phyloP scores from a whole-genome alignment of 2,888 invertebrate genomes.

The Tetranychus truncatus region DNA sequence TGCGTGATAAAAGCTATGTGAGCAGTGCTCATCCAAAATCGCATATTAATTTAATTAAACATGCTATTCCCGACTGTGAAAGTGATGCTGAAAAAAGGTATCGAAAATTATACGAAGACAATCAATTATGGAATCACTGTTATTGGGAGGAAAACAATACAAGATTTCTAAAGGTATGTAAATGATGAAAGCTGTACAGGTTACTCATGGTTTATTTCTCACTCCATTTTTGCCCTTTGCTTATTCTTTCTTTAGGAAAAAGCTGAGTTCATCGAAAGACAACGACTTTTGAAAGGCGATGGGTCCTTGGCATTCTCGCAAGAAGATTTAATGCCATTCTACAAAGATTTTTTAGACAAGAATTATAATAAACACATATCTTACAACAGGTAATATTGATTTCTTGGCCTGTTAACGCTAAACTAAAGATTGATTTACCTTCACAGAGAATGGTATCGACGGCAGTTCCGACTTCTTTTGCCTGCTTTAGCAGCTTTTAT shows the following conservation, averaged over 20 bases:
- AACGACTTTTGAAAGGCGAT: background rate
- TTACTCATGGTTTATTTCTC: background rate
- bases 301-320: background rate
- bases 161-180: background rate
- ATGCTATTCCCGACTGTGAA: slow-evolving; percentile 2
- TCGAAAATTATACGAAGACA: background rate
- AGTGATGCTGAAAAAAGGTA: background rate
- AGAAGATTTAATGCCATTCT: slow-evolving; percentile 4
- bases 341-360: background rate
- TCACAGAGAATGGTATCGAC: background rate
- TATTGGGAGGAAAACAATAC: slow-evolving; percentile 7
- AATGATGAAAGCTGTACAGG: background rate
- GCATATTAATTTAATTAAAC: background rate
- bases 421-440: background rate
- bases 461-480: background rate
- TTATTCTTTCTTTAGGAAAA: background rate
- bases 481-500: background rate
- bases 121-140: slow-evolving; percentile 6
- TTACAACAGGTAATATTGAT: background rate
- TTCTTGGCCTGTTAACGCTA: background rate
- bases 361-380: slow-evolving; percentile 1
- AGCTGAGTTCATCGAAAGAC: background rate
- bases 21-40: slow-evolving; percentile 2
- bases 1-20: background rate
- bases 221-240: background rate